Evolutionary conservation across 2,888 invertebrate species (phyloP).

Genomic region (Sericinus montela): DNA sequence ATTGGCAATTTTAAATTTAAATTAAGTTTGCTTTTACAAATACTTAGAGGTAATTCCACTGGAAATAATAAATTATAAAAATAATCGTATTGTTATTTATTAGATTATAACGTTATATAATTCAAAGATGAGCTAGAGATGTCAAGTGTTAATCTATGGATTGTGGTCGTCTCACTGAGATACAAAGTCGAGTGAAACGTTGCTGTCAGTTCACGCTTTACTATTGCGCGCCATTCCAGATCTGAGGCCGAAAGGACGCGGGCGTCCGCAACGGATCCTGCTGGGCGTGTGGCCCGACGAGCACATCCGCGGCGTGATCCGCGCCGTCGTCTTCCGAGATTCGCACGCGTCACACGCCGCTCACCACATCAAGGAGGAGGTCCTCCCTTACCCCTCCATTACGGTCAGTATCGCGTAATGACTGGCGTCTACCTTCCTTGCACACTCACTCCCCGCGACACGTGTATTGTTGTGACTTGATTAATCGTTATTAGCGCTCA

Average conservation of each 20-base stretch:
- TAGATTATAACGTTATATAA: too few species aligned
- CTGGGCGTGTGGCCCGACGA: constrained; percentile 96
- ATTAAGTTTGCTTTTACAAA: too few species aligned
- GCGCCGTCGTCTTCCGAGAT: constrained; percentile 95
- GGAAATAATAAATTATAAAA: too few species aligned
- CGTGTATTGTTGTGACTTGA: constrained; percentile 14
- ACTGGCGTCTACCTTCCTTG: constrained; percentile 15
- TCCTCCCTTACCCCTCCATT: constrained; percentile 65
- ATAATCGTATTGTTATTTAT: too few species aligned
- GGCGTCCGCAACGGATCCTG: constrained; percentile 93
- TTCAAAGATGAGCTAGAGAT: too few species aligned
- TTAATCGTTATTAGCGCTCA: constrained; percentile 19
- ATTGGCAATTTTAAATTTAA: too few species aligned
- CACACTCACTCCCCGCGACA: constrained; percentile 3
- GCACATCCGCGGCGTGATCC: constrained; percentile 94
- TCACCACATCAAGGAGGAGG: constrained; percentile 88
- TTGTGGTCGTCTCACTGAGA: neutral
- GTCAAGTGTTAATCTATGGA: neutral
- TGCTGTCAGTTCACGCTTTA: constrained; percentile 67
- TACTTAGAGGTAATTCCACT: too few species aligned
- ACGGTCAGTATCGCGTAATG: constrained; percentile 64
- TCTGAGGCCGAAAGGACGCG: constrained; percentile 93
- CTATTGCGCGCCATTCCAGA: constrained; percentile 81
- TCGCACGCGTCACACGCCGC: constrained; percentile 85
- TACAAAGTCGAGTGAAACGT: constrained; percentile 8